Percentiles rank a stretch among this genome's conserved stretches.
These are phyloP conservation scores for Lepas anatifera DNA, from an alignment of 2,888 invertebrate genomes.

Conservation along the genomic window DNA sequence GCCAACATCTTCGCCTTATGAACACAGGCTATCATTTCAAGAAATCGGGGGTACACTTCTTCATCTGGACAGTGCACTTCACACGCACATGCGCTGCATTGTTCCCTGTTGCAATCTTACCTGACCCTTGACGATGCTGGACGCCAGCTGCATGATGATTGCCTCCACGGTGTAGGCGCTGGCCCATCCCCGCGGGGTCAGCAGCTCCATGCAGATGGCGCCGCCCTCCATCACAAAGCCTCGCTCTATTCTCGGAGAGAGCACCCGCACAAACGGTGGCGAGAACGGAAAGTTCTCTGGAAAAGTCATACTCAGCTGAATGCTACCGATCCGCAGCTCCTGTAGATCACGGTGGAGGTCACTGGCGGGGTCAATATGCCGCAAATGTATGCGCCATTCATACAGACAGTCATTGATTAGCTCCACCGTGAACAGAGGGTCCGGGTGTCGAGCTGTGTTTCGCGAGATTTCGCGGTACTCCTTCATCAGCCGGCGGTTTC, in stretches of 20 bases:
- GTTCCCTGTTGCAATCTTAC: no score
- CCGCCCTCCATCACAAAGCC: slow-evolving; percentile 96
- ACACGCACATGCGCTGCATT: no score
- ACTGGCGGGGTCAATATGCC: slow-evolving; percentile 70
- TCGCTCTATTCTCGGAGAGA: slow-evolving; percentile 60
- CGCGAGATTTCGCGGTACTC: slow-evolving; percentile 42
- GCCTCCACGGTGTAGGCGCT: slow-evolving; percentile 98
- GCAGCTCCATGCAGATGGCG: slow-evolving; percentile 97
- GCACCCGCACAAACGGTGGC: slow-evolving; percentile 62
- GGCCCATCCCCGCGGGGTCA: slow-evolving; percentile 97
- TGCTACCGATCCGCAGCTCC: slow-evolving; percentile 58
- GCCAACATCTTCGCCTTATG: no score
- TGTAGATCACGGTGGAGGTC: slow-evolving; percentile 57
- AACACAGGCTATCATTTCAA: no score
- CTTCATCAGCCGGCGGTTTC: slow-evolving; percentile 71
- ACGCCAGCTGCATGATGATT: slow-evolving; percentile 97
- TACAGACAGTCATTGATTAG: slow-evolving; percentile 73
- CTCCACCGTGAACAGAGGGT: slow-evolving; percentile 55
- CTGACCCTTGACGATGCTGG: slow-evolving; percentile 96
- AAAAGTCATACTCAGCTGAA: slow-evolving; percentile 52
- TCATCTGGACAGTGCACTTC: no score
- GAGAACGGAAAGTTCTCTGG: slow-evolving; percentile 82
- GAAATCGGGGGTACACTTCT: no score
- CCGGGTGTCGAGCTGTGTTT: slow-evolving; percentile 22
- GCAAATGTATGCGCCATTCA: slow-evolving; percentile 74